These are phyloP conservation scores for Psilanteris sp. DNA, from an alignment of 1,140 invertebrate genomes.

Conservation along the genomic window DNA sequence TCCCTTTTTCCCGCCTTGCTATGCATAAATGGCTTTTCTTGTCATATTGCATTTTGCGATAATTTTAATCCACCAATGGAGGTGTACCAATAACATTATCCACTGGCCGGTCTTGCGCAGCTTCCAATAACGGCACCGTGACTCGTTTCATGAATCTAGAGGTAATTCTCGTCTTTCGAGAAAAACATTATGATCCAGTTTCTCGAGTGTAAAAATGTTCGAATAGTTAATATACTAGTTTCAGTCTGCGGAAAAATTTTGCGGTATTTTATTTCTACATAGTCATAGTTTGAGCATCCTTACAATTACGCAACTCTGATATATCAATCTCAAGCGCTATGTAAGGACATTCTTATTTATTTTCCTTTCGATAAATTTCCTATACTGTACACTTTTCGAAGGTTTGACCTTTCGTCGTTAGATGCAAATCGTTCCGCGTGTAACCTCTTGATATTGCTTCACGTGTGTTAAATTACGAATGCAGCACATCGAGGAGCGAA, in stretches of 20 bases:
- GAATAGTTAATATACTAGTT: constrained; percentile 10
- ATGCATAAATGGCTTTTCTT: not conserved
- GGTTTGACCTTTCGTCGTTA: constrained; percentile 65
- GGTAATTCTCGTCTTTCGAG: constrained; percentile 14
- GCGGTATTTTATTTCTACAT: too few relatives aligned
- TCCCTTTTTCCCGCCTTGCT: not conserved
- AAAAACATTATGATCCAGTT: constrained; percentile 39
- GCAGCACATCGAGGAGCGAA: constrained; percentile 16
- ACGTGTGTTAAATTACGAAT: constrained; percentile 33
- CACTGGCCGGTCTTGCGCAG: constrained; percentile 16
- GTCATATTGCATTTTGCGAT: constrained; percentile 51
- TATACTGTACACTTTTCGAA: constrained; percentile 71
- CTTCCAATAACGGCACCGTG: constrained; percentile 50
- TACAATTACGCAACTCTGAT: too few relatives aligned
- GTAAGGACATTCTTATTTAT: too few relatives aligned
- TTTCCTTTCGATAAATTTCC: too few relatives aligned
- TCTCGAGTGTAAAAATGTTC: constrained; percentile 4
- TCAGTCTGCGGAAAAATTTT: not conserved
- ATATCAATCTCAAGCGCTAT: too few relatives aligned
- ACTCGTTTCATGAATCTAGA: constrained; percentile 33
- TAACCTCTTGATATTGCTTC: constrained; percentile 51
- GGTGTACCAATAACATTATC: constrained; percentile 44
- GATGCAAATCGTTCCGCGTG: constrained; percentile 66
- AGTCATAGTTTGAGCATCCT: too few relatives aligned
- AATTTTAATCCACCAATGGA: constrained; percentile 62